Evolutionary conservation across 2,797 vertebrate species (phyloP), one percentile per base, ranked within the genome.

Genomic region (Parotocinclus haroldoi): DNA sequence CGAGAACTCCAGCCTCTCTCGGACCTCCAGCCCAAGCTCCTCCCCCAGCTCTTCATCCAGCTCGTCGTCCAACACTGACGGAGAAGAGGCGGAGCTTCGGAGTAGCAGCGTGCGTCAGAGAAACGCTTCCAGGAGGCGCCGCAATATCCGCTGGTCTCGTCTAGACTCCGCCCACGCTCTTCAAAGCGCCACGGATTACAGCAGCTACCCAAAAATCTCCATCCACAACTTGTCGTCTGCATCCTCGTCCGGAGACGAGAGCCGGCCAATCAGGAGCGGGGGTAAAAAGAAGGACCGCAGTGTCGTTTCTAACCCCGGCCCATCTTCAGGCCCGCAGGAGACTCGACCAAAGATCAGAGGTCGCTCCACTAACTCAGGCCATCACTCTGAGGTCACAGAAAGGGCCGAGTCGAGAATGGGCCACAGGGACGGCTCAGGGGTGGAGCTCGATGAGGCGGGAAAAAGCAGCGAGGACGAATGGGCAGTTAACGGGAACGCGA

Each of bases 171-270:
- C 87, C 0, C 88, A 86, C 1, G 84, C 90, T n/a, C 74, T 89
- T 69, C 93, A 93, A 37, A 73, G 93, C 17, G 92, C 94, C 14
- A 87, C 93, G 13, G 96, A 98, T 85, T 90, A 92, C 77, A 94
- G 92, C 71, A 93, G 87, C 58, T 98, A 98, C 80, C 95, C 96
- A 0, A 95, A 95, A 49, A 94, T 96, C 82, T 91, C 92, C 37
- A 81, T 95, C 0, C 92, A 95, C 0, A 94, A 98, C 73, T 82
- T 92, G 17, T 94, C 94, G 7, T 90, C 92, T 8, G 87, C 91
- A 45, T 95, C 94, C 12, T 90, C 90, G 10, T 88, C 91, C 0
- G 83, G 77, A 1, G 85, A 83, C 7, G 83, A 76, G 1, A 73
- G 58, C 9, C 77, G 78, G 51, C 72, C 78, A 13, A 19, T n/a